Base-by-base conservation (phyloP, 2,888 invertebrate species). In the Rhopalosiphum nymphaeae region DNA sequence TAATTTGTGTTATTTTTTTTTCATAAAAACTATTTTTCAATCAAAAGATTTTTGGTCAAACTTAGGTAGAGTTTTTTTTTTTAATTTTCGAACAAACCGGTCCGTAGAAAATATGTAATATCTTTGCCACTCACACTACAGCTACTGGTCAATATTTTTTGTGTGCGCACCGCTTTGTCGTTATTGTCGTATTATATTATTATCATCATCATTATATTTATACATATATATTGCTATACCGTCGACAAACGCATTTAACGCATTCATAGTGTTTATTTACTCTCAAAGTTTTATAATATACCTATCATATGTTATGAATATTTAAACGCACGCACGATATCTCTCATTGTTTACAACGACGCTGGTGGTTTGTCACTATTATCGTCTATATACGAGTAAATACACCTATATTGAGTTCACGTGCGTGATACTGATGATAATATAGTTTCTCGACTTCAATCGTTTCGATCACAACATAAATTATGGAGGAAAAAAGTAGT, bases 111-210 rank as follows among this genome's bases (percentile, higher is more conserved):
- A 78, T 26, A 61, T 92, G n/a, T 88, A 88, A 78, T 78, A 78
- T 44, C 78, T 88, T 42, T 21, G 10, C 67, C 67, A 29, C 53
- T 29, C n/a, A 29, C 44, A 78, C n/a, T 78, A 78, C 53, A 25
- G 92, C 92, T 93, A 93, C 92, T 44, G 92, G 89, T 93, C 53
- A 67, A 56, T 78, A 78, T 56, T 78, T 78, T 78, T 53, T 46
- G 85, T 61, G 57, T 36, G 29, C 3, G 10, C 86, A 25, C 91
- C 86, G 36, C 29, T 78, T 21, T 56, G 10, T n/a, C 42, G 53
- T 56, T 10, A n/a, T 61, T 61, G 46, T 91, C 36, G 25, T 61
- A 67, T 84, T 53, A 53, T 49, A 26, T 91, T 78, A 91, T 91
- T 53, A 78, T 91, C 16, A 67, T 91, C 16, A 67, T 49, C 25